Evolutionary conservation across 2,888 invertebrate genomes (phyloP).

Genomic region (Pterobdella sp.): DNA sequence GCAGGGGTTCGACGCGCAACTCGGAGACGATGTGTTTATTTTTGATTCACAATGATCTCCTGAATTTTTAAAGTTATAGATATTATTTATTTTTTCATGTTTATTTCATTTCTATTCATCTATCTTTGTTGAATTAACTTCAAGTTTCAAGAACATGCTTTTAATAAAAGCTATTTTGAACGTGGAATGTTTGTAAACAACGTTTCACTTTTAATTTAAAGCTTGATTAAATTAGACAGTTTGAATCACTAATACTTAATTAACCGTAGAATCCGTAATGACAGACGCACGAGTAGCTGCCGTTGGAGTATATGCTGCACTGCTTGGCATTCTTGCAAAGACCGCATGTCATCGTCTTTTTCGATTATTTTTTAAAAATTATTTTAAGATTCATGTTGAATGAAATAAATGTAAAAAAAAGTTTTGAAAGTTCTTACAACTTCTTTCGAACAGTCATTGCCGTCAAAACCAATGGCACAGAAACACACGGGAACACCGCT

Average conservation of each 20-base stretch:
- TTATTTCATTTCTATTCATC: no score
- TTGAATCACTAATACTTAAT: not conserved
- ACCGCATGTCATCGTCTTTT: no score
- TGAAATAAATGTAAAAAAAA: no score
- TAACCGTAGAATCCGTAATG: constrained; percentile 14
- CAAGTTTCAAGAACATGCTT: no score
- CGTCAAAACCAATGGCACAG: constrained; percentile 43
- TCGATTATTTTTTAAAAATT: no score
- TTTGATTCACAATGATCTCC: not conserved
- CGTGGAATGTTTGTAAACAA: no score
- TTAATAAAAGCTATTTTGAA: no score
- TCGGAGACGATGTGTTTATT: not conserved
- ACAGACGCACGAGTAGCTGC: constrained; percentile 19
- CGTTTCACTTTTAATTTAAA: no score
- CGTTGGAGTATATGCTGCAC: constrained; percentile 10
- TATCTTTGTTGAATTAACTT: no score
- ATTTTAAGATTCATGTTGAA: no score
- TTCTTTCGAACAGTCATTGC: constrained; percentile 30
- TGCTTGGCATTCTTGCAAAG: constrained; percentile 12
- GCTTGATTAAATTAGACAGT: not conserved
- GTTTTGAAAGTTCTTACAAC: not conserved
- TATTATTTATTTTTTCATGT: no score
- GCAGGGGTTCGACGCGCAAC: constrained; percentile 6
- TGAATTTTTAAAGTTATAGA: not conserved
- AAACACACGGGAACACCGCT: constrained; percentile 57